Percentiles rank a stretch among this genome's conserved stretches.
Evolutionary conservation across 2,113 vertebrate species (phyloP).

Genomic region (Misgurnus mizolepis): DNA sequence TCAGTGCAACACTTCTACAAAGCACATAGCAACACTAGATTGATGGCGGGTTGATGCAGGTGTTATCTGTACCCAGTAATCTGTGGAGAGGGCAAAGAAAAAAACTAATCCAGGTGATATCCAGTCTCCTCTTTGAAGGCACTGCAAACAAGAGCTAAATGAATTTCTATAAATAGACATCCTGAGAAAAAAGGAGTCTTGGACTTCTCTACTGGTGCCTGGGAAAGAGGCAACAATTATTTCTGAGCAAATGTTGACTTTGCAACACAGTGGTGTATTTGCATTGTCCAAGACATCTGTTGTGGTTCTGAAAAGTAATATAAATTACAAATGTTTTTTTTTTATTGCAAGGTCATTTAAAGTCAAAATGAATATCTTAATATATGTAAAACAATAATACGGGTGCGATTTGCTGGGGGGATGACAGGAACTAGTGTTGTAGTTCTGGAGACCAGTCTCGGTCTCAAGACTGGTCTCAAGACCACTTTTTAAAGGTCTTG

Average conservation of each 20-base stretch:
- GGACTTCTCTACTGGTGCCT: constrained; percentile 10
- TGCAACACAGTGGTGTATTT: neutral
- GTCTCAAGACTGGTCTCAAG: too few relatives aligned
- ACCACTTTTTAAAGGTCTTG: too few relatives aligned
- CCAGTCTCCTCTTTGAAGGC: constrained; percentile 33
- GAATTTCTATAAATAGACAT: constrained; percentile 59
- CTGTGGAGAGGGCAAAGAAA: neutral
- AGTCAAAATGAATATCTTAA: too few relatives aligned
- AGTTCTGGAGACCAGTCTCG: too few relatives aligned
- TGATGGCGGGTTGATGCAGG: constrained; percentile 34
- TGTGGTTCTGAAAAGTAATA: neutral
- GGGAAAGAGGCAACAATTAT: constrained; percentile 4
- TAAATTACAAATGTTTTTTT: neutral
- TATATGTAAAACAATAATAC: too few relatives aligned
- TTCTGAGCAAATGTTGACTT: constrained; percentile 17
- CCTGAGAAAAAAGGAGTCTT: constrained; percentile 36
- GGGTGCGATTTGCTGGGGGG: too few relatives aligned
- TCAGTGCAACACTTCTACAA: constrained; percentile 17
- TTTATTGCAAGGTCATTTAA: too few relatives aligned
- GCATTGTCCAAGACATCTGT: neutral
- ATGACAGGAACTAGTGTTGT: too few relatives aligned
- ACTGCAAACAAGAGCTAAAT: constrained; percentile 56
- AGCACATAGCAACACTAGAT: constrained; percentile 31
- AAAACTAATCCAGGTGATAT: constrained; percentile 47
- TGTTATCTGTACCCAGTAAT: constrained; percentile 43